Evolutionary conservation across 2,113 vertebrate species (phyloP), one percentile per base, ranked within the genome.

Genomic region (Bungarus multicinctus): DNA sequence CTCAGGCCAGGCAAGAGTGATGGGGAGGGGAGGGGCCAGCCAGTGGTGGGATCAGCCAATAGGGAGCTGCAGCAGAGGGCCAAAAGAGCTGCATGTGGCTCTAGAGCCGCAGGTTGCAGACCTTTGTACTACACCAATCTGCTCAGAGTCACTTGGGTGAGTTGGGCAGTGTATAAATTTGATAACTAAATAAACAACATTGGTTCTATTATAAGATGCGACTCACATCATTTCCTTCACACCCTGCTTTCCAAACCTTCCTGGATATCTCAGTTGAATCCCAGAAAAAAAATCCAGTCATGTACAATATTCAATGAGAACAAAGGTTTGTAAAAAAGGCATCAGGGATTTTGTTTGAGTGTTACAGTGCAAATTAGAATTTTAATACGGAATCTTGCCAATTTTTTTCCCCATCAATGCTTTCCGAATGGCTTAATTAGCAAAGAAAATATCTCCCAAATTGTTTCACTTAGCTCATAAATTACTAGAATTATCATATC

Each of bases 361-460:
- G 30, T 58, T 25, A 20, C 91, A 30, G 14, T 86, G 89, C 74
- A 45, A 11, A 1, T 20, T 23, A 95, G 89, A 87, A 39, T 87
- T 89, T 87, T 4, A 7, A 5, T 89, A 69, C 69, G 0, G 93
- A 8, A 2, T 91, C 52, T 88, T 93, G n/a, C 81, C 88, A 93
- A 52, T 57, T 16, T 91, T 2, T 2, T 18, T 64, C n/a, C 45
- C 45, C 16, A 11, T 27, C 7, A 95, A 94, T 10, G 86, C 0
- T 5, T 25, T 91, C 18, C 53, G 54, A 50, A 81, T 94, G 16
- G 18, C 30, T 94, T 95, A 92, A 39, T 57, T 90, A 54, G 1
- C 53, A 90, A 10, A 45, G 94, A 91, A n/a, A 85, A 39, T 53
- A 58, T 92, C 43, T 10, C 87, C 53, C 53, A 91, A 39, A 0